Evolutionary conservation across 1,140 invertebrate species (phyloP).

Genomic region (Scaptodrosophila lebanonensis): DNA sequence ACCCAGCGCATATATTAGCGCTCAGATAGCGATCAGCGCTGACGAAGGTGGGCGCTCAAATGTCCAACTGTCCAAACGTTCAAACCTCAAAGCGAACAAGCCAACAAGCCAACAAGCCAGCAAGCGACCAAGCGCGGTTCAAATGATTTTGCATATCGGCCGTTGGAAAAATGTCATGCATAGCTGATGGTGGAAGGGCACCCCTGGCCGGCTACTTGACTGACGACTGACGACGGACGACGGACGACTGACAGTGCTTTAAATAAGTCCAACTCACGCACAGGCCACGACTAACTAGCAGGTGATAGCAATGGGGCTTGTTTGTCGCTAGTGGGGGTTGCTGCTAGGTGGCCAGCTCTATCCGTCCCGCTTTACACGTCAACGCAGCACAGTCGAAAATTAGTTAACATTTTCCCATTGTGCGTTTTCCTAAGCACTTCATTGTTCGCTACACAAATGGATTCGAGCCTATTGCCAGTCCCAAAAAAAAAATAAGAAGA

Average conservation of each 20-base stretch:
- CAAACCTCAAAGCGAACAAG: no score
- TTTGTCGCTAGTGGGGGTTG: no score
- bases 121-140: constrained; percentile 31
- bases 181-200: background rate
- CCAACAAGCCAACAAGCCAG: no score
- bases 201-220: background rate
- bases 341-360: constrained; percentile 6
- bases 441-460: constrained; percentile 33
- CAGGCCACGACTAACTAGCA: constrained; percentile 32
- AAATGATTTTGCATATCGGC: constrained; percentile 66
- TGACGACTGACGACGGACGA: no score
- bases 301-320: no score
- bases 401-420: constrained; percentile 65
- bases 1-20: constrained; percentile 55
- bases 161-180: constrained; percentile 43
- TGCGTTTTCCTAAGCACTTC: constrained; percentile 35
- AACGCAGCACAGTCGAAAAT: constrained; percentile 72
- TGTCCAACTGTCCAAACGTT: no score
- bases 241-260: constrained; percentile 69
- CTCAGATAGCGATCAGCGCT: constrained; percentile 54
- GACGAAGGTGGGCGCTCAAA: constrained; percentile 4
- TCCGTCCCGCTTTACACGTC: constrained; percentile 55
- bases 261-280: constrained; percentile 64
- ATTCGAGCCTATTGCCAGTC: no score
- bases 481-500: no score